phyloP scores from a whole-genome alignment of 2,797 vertebrate species.

The Oceanodroma leucorhoa region DNA sequence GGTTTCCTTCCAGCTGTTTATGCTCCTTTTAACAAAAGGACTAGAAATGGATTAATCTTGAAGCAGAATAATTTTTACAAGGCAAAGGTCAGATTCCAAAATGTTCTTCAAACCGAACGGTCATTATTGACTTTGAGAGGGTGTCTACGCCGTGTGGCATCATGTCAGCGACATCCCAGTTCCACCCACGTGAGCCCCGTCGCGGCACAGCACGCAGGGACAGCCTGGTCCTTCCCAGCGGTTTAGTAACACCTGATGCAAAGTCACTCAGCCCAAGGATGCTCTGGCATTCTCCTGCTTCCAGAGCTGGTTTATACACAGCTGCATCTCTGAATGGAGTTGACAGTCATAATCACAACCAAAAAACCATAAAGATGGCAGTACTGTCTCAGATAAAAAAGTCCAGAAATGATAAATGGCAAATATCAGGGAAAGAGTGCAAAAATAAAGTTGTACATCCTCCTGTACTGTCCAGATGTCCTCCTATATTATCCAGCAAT shows the following conservation, averaged over 20 bases:
- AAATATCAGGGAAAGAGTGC: neutral
- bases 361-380: neutral
- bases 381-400: neutral
- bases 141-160: neutral
- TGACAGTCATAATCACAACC: neutral
- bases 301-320: neutral
- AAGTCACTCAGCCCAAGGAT: neutral
- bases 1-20: conserved; percentile 24
- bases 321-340: neutral
- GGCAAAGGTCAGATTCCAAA: neutral
- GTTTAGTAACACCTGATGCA: neutral
- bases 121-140: neutral
- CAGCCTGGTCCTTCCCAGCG: neutral
- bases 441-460: neutral
- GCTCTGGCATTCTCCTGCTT: neutral
- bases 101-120: neutral
- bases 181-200: neutral
- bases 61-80: neutral
- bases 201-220: no score
- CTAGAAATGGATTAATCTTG: neutral
- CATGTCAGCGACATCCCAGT: fast-evolving
- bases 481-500: neutral
- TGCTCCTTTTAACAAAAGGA: conserved; percentile 18
- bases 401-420: neutral
- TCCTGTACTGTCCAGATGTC: neutral